Evolutionary conservation across 2,888 invertebrate species (phyloP).

Genomic region (Phengaris arion): DNA sequence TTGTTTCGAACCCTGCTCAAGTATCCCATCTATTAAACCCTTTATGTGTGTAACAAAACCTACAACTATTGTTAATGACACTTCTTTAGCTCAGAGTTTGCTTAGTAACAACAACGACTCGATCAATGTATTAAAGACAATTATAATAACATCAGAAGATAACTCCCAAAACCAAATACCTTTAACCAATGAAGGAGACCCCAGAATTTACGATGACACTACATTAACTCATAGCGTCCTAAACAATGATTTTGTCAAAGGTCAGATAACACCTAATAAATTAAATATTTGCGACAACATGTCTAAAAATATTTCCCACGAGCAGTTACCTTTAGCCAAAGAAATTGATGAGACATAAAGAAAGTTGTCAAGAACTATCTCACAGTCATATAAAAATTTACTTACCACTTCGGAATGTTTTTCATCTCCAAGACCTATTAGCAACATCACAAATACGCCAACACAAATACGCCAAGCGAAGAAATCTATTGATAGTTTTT

Average conservation of each 20-base stretch:
- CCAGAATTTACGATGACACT: not conserved
- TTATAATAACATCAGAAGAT: constrained; percentile 1
- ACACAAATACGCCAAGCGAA: constrained; percentile 1
- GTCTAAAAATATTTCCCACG: constrained; percentile 4
- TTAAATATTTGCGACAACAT: constrained; percentile 13
- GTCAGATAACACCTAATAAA: constrained; percentile 6
- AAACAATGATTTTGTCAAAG: constrained; percentile 11
- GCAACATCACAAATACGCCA: too few species aligned
- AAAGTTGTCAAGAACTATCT: too few species aligned
- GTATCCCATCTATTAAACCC: not conserved
- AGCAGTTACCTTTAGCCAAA: not conserved
- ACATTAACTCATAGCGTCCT: not conserved
- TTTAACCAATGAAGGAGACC: constrained; percentile 6
- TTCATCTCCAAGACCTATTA: too few species aligned
- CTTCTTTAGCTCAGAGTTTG: constrained; percentile 3
- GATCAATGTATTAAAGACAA: not conserved
- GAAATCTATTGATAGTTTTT: not conserved
- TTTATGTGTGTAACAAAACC: not conserved
- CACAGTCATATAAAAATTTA: too few species aligned
- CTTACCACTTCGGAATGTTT: too few species aligned
- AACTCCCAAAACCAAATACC: not conserved
- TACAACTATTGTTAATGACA: constrained; percentile 1
- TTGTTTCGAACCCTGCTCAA: constrained; percentile 7
- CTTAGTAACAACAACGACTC: constrained; percentile 9
- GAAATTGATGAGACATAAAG: too few species aligned